These are phyloP conservation scores for Mustela lutreola DNA, from an alignment of 2,113 vertebrate genomes.

Conservation along the genomic window DNA sequence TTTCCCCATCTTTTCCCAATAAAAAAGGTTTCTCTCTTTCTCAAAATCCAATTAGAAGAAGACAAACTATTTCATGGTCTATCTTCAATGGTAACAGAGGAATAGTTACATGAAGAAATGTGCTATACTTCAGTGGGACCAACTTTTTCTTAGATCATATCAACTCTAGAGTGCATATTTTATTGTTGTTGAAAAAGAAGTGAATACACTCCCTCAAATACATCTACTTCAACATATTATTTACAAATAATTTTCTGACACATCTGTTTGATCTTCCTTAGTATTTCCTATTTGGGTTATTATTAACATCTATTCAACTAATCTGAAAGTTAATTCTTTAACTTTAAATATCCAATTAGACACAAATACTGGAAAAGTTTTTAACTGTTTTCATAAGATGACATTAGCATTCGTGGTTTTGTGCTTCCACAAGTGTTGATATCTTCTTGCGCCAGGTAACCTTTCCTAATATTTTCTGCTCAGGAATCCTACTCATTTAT, in stretches of 20 bases:
- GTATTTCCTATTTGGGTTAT: not conserved
- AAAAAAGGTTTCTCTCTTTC: not conserved
- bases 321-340: not conserved
- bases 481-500: not conserved
- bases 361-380: not conserved
- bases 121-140: not conserved
- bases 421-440: not conserved
- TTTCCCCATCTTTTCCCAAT: not conserved
- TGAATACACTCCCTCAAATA: not conserved
- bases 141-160: not conserved
- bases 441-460: not conserved
- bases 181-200: not conserved
- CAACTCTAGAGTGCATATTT: not conserved
- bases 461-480: not conserved
- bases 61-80: not conserved
- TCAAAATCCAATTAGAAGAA: not conserved
- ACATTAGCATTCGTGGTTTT: not conserved
- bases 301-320: not conserved
- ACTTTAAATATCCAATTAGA: not conserved
- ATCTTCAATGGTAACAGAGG: not conserved
- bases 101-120: not conserved
- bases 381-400: not conserved
- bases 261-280: not conserved
- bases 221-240: not conserved
- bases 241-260: not conserved